These are phyloP conservation scores for Palythoa caribaeorum DNA, from an alignment of 92 coral and sea anemone species.

Conservation along the genomic window DNA sequence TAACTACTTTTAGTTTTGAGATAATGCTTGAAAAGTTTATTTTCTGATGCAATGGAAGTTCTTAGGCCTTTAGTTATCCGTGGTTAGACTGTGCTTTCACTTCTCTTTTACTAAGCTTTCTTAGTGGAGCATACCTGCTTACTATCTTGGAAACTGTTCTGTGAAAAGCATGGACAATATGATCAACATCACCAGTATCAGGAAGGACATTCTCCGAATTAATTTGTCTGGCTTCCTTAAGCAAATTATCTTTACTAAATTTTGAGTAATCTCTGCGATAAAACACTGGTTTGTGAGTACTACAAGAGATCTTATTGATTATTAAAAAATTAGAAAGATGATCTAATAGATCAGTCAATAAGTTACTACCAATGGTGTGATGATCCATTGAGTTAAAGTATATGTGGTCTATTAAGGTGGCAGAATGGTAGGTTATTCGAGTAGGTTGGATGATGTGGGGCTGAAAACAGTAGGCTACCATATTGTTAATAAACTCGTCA, in stretches of 20 bases:
- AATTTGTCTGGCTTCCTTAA: conserved; percentile 40
- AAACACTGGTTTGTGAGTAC: conserved; percentile 27
- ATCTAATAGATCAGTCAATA: conserved; percentile 55
- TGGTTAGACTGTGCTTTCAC: conserved; percentile 21
- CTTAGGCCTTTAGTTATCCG: conserved; percentile 48
- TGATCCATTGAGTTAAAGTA: conserved; percentile 48
- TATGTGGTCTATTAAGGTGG: conserved; percentile 44
- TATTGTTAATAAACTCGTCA: conserved; percentile 41
- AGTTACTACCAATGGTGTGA: conserved; percentile 44
- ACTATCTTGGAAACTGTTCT: conserved; percentile 28
- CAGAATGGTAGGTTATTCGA: conserved; percentile 44
- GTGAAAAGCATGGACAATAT: conserved; percentile 46
- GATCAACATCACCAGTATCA: conserved; percentile 42
- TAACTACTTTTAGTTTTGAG: conserved; percentile 25
- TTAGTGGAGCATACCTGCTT: conserved; percentile 48
- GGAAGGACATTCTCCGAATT: conserved; percentile 58
- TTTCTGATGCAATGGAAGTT: conserved; percentile 25
- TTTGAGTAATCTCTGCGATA: conserved; percentile 54
- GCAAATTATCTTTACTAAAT: conserved; percentile 40
- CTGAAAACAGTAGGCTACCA: conserved; percentile 47
- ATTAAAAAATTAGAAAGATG: conserved; percentile 59
- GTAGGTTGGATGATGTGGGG: conserved; percentile 49
- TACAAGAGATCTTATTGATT: conserved; percentile 45
- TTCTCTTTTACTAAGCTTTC: conserved; percentile 27
- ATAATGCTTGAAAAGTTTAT: conserved; percentile 33